Percentiles rank a stretch among this genome's conserved stretches.
Conservation (phyloP, 2,797 vertebrate species). For the Sebastes taczanowskii region DNA sequence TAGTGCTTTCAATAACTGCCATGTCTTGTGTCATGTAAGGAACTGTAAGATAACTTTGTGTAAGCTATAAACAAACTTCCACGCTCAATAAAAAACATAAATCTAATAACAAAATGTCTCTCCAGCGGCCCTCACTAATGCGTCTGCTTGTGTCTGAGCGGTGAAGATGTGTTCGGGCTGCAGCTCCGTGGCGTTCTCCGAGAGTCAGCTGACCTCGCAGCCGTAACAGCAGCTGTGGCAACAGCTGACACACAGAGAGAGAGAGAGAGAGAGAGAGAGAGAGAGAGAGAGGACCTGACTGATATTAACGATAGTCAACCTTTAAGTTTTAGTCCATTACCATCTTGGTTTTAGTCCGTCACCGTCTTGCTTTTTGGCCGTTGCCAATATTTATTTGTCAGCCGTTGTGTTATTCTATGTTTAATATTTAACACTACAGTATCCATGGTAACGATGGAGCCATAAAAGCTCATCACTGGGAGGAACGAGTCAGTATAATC, state of each 20-base stretch:
- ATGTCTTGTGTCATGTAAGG: neutral
- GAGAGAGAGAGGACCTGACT: slow-evolving; percentile 33
- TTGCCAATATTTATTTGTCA: no score
- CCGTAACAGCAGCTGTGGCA: slow-evolving; percentile 68
- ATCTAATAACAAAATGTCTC: neutral
- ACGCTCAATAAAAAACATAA: neutral
- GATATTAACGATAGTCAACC: neutral
- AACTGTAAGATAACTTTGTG: neutral
- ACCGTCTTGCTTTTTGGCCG: fast-evolving
- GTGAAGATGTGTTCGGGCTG: slow-evolving; percentile 19
- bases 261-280: no score
- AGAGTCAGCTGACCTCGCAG: slow-evolving; percentile 59
- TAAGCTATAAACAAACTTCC: neutral
- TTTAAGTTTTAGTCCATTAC: neutral
- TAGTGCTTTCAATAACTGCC: neutral
- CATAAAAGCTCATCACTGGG: no score
- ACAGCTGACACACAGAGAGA: slow-evolving; percentile 58
- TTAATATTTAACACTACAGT: no score
- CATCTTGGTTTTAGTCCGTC: neutral
- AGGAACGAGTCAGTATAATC: no score
- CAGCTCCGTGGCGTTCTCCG: slow-evolving; percentile 30
- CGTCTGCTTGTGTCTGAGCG: neutral
- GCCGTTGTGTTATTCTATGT: no score
- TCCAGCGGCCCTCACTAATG: neutral
- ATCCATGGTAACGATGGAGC: no score